Percentiles rank a stretch among this genome's conserved stretches.
Evolutionary conservation across 2,113 vertebrate genomes (phyloP).

Genomic region (Tor tambroides): DNA sequence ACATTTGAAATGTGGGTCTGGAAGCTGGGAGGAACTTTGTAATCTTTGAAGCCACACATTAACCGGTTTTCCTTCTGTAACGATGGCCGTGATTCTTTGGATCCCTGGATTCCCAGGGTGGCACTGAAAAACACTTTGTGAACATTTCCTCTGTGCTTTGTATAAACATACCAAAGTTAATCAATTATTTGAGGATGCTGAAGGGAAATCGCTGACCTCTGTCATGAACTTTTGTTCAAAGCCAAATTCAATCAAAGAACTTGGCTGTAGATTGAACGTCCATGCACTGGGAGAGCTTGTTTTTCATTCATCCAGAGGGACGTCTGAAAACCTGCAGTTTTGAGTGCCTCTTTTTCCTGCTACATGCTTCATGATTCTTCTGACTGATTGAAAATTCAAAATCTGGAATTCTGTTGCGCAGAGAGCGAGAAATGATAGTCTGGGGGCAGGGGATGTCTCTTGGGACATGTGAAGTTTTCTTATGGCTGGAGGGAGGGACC

Average conservation of each 20-base stretch:
- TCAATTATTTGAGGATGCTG: conserved; percentile 23
- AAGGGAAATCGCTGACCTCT: conserved; percentile 21
- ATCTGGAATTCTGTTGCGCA: background rate
- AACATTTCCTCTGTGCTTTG: background rate
- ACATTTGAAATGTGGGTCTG: background rate
- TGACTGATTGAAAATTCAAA: background rate
- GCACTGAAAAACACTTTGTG: conserved; percentile 16
- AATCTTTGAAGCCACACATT: background rate
- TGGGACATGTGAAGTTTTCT: conserved; percentile 48
- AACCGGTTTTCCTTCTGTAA: background rate
- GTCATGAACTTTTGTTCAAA: conserved; percentile 25
- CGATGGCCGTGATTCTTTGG: background rate
- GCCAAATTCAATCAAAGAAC: conserved; percentile 7
- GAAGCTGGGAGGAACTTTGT: background rate
- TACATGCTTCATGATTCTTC: background rate
- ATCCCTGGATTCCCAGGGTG: background rate
- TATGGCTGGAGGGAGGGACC: conserved; percentile 42
- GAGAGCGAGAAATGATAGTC: background rate
- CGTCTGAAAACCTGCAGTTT: background rate
- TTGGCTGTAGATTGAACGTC: background rate
- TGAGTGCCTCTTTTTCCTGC: background rate
- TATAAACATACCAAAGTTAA: conserved; percentile 22
- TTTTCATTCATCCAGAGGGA: background rate
- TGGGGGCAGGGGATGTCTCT: conserved; percentile 43
- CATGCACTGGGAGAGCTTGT: background rate